phyloP scores from a whole-genome alignment of 2,888 invertebrate genomes.

The Bugulina stolonifera region DNA sequence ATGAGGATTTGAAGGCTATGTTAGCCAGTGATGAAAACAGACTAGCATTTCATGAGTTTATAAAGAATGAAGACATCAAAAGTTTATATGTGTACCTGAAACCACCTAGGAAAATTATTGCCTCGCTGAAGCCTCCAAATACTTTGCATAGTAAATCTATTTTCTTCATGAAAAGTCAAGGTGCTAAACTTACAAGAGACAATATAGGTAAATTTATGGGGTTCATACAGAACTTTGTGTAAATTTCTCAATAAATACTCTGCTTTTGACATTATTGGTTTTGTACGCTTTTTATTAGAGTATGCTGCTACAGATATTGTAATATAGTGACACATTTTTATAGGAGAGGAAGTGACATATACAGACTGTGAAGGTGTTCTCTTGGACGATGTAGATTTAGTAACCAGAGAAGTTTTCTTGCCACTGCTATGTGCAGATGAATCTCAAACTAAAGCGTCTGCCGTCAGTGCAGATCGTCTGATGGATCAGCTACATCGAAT shows the following conservation, averaged over 20 bases:
- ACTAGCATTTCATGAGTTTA: constrained; percentile 50
- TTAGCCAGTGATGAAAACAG: constrained; percentile 50
- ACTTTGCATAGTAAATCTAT: constrained; percentile 46
- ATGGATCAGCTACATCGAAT: constrained; percentile 52
- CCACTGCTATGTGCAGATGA: constrained; percentile 48
- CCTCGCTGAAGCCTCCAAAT: constrained; percentile 44
- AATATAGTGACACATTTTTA: too few relatives aligned
- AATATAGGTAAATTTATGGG: constrained; percentile 44
- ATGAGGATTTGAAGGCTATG: constrained; percentile 51
- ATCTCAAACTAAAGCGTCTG: constrained; percentile 36
- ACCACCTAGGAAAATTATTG: constrained; percentile 41
- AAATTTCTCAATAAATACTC: too few relatives aligned
- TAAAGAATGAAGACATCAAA: constrained; percentile 52
- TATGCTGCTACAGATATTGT: too few relatives aligned
- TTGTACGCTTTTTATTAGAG: too few relatives aligned
- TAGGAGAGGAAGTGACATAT: constrained; percentile 50
- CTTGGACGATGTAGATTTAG: constrained; percentile 46
- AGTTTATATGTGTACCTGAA: constrained; percentile 45
- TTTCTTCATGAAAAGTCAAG: constrained; percentile 50
- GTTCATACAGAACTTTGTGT: too few relatives aligned
- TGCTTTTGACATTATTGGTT: too few relatives aligned
- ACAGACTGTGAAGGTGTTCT: constrained; percentile 45
- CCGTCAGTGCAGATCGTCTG: constrained; percentile 45
- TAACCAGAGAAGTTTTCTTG: constrained; percentile 49
- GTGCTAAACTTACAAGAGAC: constrained; percentile 50